Percentiles rank a stretch among this genome's conserved stretches.
phyloP scores from a whole-genome alignment of 2,888 invertebrate genomes.

The Amphipoea oculea region DNA sequence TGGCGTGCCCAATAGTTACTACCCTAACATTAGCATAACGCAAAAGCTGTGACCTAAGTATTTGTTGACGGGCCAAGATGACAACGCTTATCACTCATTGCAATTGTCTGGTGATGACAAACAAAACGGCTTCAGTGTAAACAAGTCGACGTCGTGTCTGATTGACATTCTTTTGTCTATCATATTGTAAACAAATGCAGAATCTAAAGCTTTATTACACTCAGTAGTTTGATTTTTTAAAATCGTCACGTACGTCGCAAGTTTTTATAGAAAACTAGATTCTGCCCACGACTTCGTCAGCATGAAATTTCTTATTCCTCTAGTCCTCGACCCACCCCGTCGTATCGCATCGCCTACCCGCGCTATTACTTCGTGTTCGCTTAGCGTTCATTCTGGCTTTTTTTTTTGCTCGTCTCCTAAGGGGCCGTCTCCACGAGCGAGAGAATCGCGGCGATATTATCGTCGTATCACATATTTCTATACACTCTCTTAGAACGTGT shows the following conservation, averaged over 20 bases:
- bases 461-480: no score
- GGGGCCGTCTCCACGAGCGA: no score
- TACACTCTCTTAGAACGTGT: no score
- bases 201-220: not conserved
- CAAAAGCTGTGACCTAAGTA: not conserved
- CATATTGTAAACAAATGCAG: constrained; percentile 15
- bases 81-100: constrained; percentile 18
- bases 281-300: not conserved
- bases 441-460: no score
- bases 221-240: not conserved
- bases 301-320: no score
- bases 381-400: no score
- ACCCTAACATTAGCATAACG: not conserved
- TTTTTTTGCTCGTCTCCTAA: no score
- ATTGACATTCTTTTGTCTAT: not conserved
- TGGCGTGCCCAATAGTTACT: no score
- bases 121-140: constrained; percentile 13
- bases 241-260: not conserved
- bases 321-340: no score
- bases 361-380: no score
- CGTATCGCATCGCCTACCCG: no score
- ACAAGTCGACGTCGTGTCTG: constrained; percentile 19
- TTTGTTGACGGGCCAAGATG: constrained; percentile 12
- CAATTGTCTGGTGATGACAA: constrained; percentile 6
- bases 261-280: not conserved